Evolutionary conservation across 2,888 invertebrate species (phyloP), one percentile per base, ranked within the genome.

Genomic region (Lordiphosa andalusiaca): DNA sequence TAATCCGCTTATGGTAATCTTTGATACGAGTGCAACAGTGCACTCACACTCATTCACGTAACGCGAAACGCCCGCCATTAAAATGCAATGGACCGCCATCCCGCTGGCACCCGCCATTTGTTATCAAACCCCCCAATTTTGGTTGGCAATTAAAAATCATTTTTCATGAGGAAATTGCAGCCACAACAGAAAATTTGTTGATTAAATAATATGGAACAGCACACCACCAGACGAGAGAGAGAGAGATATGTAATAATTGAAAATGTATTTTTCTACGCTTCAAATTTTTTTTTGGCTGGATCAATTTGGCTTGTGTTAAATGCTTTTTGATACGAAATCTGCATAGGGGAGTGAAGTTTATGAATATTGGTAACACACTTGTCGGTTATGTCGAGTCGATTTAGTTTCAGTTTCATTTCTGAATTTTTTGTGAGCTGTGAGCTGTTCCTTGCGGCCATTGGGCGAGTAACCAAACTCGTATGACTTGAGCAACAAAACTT

Each of bases 101-200:
- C 54, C 36, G 39, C 49, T 51, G 71, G 65, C 71, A 65, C 58
- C 67, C 71, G 71, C 56, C 64, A 59, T 70, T 71, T 78, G 62
- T 74, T 80, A 75, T 75, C 73, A 63, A 47, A 40, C 60, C 10
- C 30, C 30, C 30, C 30, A 30, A 69, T 55, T 61, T 58, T 46
- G 38, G 46, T 42, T 30, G 42, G 71, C 84, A 78, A 84, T 81
- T 78, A 78, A 78, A 78, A 78, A 69, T 53, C 74, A 73, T 84
- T 78, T 76, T 78, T 71, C 69, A 73, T 67, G 58, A 75, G 84
- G 76, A 77, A 83, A 77, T 70, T 42, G 57, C 61, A 16, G 61
- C 12, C 47, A 53, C 44, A 53, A 52, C 57, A 61, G 59, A 63
- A 52, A 67, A 61, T 37, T 63, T 50, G 46, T 76, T 68, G 76